Conservation (phyloP, 2,888 invertebrate genomes). For the Phyto melanocephala region DNA sequence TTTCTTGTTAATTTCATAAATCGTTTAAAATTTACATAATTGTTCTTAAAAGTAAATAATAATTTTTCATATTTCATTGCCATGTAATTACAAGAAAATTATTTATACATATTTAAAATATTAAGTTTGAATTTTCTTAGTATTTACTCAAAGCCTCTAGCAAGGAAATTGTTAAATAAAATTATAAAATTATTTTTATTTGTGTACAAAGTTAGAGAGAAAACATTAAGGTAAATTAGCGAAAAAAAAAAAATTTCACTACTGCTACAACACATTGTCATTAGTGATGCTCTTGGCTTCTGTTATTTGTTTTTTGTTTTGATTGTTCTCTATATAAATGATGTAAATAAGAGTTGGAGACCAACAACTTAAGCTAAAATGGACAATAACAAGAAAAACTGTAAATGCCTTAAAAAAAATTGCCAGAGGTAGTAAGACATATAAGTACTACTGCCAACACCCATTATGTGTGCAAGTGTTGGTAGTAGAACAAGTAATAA, state of each 20-base stretch:
- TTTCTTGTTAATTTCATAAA: neutral
- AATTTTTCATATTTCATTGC: neutral
- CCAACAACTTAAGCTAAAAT: conserved; percentile 21
- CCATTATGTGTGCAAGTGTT: neutral
- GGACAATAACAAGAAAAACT: conserved; percentile 14
- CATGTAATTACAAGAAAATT: no score
- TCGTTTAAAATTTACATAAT: neutral
- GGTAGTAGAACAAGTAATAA: conserved; percentile 13
- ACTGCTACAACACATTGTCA: no score
- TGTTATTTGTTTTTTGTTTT: neutral
- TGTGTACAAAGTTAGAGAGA: neutral
- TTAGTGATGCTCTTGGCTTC: conserved; percentile 34
- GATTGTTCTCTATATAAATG: neutral
- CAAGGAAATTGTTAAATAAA: conserved; percentile 33
- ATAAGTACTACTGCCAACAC: neutral
- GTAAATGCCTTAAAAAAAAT: neutral
- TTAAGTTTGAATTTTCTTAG: neutral
- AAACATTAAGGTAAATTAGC: neutral
- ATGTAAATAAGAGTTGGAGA: neutral
- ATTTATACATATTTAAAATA: no score
- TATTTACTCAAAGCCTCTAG: neutral
- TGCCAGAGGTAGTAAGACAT: neutral
- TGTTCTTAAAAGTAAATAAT: neutral
- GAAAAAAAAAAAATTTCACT: neutral
- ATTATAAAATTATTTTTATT: conserved; percentile 43